Conservation (phyloP, 2,797 vertebrate species). For the Bradypus variegatus region DNA sequence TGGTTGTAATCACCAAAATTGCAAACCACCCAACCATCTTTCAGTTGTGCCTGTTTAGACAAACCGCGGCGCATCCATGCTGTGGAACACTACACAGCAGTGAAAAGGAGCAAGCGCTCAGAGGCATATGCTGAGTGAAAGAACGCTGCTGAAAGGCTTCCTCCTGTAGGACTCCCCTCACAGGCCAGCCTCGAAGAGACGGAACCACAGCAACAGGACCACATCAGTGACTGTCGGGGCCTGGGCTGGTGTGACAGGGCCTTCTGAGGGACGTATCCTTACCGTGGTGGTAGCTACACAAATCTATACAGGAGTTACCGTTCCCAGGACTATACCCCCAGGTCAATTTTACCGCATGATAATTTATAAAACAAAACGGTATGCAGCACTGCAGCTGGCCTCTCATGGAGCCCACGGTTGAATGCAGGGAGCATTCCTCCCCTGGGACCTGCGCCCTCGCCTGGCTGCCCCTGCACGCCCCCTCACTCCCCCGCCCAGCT, state of each 20-base stretch:
- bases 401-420: rapidly evolving
- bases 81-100: rapidly evolving
- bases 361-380: neutral
- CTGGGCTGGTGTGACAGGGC: no score
- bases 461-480: no score
- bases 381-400: no score
- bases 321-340: no score
- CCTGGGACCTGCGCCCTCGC: no score
- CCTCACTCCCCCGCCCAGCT: rapidly evolving
- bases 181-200: neutral
- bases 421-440: rapidly evolving
- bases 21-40: neutral
- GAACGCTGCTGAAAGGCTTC: neutral
- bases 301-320: neutral
- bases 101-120: neutral
- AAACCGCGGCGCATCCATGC: rapidly evolving
- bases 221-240: no score
- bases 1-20: neutral
- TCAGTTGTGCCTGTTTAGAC: rapidly evolving
- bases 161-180: rapidly evolving
- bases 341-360: neutral
- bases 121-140: rapidly evolving
- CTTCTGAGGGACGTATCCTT: neutral
- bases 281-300: neutral
- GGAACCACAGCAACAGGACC: no score